Conservation (phyloP, 2,113 vertebrate species). For the Xenus cinereus region DNA sequence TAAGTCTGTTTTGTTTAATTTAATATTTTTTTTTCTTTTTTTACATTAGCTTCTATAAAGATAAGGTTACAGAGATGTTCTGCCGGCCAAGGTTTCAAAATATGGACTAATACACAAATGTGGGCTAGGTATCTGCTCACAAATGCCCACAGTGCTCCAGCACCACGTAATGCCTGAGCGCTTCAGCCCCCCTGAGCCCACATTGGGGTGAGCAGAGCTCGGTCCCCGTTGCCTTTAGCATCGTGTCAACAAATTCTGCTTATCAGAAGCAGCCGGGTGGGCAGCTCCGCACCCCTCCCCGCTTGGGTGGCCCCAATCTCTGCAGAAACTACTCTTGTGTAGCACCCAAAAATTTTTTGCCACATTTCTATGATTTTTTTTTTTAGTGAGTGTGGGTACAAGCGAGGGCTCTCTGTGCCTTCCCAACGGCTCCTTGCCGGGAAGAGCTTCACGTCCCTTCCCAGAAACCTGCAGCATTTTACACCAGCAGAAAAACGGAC, state of each 20-base stretch:
- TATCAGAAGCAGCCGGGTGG: not conserved
- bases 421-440: not conserved
- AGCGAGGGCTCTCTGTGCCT: not conserved
- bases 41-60: not conserved
- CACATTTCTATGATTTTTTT: rapidly evolving
- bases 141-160: not conserved
- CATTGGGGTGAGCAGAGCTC: not conserved
- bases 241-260: rapidly evolving
- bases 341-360: rapidly evolving
- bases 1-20: not conserved
- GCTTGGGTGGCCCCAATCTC: not conserved
- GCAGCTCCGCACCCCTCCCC: not conserved
- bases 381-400: not conserved
- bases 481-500: rapidly evolving
- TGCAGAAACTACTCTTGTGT: not conserved
- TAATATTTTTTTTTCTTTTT: not conserved
- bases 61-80: not conserved
- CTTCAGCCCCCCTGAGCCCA: rapidly evolving
- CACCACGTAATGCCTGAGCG: rapidly evolving
- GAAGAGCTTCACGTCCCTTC: not conserved
- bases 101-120: not conserved
- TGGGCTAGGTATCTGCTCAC: not conserved
- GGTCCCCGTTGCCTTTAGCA: rapidly evolving
- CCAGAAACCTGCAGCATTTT: rapidly evolving
- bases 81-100: not conserved